These are phyloP conservation scores for Ditylenchus weischeri DNA, from an alignment of 2,888 invertebrate species.

Conservation along the genomic window DNA sequence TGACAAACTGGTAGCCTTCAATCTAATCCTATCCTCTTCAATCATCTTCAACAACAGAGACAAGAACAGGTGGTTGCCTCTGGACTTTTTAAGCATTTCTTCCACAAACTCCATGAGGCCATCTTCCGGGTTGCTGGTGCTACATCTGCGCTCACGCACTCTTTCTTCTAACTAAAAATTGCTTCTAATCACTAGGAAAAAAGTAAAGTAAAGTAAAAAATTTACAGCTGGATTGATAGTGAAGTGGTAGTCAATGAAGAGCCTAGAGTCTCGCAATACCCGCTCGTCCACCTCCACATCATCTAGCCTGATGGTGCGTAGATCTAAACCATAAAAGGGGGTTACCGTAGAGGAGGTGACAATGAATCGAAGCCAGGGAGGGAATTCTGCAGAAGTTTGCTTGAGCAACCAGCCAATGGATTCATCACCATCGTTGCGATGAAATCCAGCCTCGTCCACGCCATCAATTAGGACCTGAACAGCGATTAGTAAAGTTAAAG, in stretches of 20 bases:
- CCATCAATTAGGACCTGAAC: constrained; percentile 78
- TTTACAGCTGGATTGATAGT: constrained; percentile 29
- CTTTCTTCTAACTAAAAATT: constrained; percentile 25
- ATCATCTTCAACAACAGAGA: constrained; percentile 86
- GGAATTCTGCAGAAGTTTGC: constrained; percentile 71
- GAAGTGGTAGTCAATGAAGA: constrained; percentile 43
- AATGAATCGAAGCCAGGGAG: constrained; percentile 71
- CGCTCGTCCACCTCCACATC: constrained; percentile 48
- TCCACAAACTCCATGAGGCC: constrained; percentile 72
- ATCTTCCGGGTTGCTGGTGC: constrained; percentile 10
- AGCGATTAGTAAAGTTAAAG: background rate
- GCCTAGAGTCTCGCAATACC: constrained; percentile 41
- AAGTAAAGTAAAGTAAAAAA: background rate
- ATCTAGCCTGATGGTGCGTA: constrained; percentile 42
- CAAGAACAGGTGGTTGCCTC: constrained; percentile 85
- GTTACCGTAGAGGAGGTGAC: constrained; percentile 71
- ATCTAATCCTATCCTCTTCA: constrained; percentile 83
- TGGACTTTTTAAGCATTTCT: constrained; percentile 77
- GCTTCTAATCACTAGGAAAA: background rate
- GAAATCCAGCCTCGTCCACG: constrained; percentile 90
- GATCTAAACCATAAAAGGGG: constrained; percentile 21
- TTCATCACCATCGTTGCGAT: constrained; percentile 87
- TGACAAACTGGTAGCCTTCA: constrained; percentile 31
- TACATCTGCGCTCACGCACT: constrained; percentile 19
- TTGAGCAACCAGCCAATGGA: constrained; percentile 85